Base-by-base conservation (phyloP, 2,888 invertebrate genomes). In the Scaptomyza tumidula region DNA sequence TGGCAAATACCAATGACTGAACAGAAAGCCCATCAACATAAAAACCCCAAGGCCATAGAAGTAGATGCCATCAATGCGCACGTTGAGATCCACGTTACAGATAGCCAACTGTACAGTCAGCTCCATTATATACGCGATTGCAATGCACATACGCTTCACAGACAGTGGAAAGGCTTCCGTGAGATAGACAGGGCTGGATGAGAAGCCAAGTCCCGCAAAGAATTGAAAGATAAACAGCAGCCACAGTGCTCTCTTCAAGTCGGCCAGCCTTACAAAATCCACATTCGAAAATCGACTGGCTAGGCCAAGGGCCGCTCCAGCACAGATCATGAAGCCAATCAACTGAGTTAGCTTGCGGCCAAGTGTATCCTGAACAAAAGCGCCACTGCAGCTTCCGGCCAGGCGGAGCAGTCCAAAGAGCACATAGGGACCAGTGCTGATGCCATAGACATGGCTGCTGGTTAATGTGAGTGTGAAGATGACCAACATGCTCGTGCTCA, bases 161-260 rank as follows among this genome's bases (percentile, higher is more conserved):
- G 81, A 69, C 19, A 89, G 58, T 0, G 91, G 91, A 59, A 90
- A 91, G 6, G 90, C 91, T 58, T 91, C 91, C 0, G 89, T 77
- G 3, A 91, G 70, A 45, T 90, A 91, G 1, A 79, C 82, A 0
- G 91, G 89, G 13, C 89, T 90, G n/a, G 89, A 75, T 0, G 86
- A 80, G 13, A 80, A 85, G 13, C 76, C 71, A 0, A 90, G 29
- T 3, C 90, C 87, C 0, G 85, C 86, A 39, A 90, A 86, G 9
- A 88, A 54, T 50, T 90, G 89, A 61, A 77, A 81, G 11, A 77
- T 31, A 0, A 91, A 56, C 3, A 90, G 67, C 27, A 83, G 49
- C 86, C 88, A 83, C 14, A 87, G 14, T 6, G 83, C 83, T 50
- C 67, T 73, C 6, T 58, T 67, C 41, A 71, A 48, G 43, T 86